Conservation (phyloP, 1,140 invertebrate species). For the Diorhabda elongata region DNA sequence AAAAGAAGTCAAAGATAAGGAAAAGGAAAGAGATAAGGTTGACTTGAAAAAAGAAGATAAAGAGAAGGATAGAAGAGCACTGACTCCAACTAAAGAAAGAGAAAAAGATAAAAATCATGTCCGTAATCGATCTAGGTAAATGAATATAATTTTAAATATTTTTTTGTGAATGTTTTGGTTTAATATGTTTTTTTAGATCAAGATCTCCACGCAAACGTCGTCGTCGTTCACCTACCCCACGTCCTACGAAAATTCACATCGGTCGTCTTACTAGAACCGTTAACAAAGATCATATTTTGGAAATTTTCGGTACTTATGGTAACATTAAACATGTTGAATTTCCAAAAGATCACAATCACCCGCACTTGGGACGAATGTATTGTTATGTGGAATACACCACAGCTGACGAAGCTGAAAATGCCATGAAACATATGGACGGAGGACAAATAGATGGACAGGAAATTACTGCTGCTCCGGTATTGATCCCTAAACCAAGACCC, state of each 20-base stretch:
- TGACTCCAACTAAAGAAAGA: conserved; percentile 41
- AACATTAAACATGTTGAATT: conserved; percentile 87
- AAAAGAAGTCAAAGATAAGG: conserved; percentile 52
- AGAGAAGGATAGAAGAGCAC: conserved; percentile 50
- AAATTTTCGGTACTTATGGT: conserved; percentile 94
- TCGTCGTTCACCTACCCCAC: conserved; percentile 78
- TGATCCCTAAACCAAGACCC: conserved; percentile 69
- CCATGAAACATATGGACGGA: conserved; percentile 99
- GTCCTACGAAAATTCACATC: conserved; percentile 88
- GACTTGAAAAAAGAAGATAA: conserved; percentile 50
- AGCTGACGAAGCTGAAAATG: conserved; percentile 93
- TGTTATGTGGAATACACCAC: conserved; percentile 94
- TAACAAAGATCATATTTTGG: conserved; percentile 86
- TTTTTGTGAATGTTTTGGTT: conserved; percentile 15
- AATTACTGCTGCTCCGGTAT: conserved; percentile 86
- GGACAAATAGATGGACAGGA: conserved; percentile 90
- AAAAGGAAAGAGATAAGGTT: conserved; percentile 50
- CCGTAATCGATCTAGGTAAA: conserved; percentile 53
- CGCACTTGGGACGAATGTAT: conserved; percentile 80
- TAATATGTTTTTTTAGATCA: conserved; percentile 28
- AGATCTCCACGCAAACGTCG: conserved; percentile 59
- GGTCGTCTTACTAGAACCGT: conserved; percentile 89
- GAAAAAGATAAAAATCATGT: conserved; percentile 57
- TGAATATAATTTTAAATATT: conserved; percentile 2
- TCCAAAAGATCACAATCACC: conserved; percentile 80